phyloP scores from a whole-genome alignment of 2,797 vertebrate species.

The Kryptolebias ocellatus region DNA sequence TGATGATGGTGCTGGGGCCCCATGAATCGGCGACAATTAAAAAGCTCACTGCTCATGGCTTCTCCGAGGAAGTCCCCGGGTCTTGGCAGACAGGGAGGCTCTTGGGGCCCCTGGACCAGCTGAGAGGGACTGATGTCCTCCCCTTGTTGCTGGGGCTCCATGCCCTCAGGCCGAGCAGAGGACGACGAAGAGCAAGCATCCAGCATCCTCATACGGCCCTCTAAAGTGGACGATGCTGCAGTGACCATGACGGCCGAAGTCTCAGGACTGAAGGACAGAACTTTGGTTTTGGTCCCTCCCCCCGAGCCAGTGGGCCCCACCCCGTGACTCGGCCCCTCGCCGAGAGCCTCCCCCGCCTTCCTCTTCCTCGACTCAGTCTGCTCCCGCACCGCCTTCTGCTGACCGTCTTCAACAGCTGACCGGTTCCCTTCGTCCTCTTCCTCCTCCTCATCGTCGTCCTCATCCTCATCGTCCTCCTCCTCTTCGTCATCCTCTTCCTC shows the following conservation, averaged over 20 bases:
- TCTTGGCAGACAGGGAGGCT: conserved; percentile 88
- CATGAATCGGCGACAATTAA: conserved; percentile 96
- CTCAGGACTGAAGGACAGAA: conserved; percentile 86
- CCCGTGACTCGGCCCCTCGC: conserved; percentile 80
- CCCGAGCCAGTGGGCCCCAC: conserved; percentile 75
- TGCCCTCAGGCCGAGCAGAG: conserved; percentile 80
- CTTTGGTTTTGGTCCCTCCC: conserved; percentile 81
- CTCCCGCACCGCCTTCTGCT: conserved; percentile 83
- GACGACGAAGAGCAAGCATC: conserved; percentile 85
- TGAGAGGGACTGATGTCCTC: conserved; percentile 86
- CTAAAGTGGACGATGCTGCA: conserved; percentile 76
- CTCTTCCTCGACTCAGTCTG: conserved; percentile 87
- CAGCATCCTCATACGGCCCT: conserved; percentile 88
- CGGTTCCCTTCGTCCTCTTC: conserved; percentile 84
- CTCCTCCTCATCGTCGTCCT: conserved; percentile 88
- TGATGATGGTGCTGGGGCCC: conserved; percentile 95
- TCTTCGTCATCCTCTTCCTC: conserved; percentile 95
- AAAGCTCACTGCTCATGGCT: conserved; percentile 92
- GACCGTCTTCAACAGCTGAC: conserved; percentile 76
- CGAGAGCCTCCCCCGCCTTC: conserved; percentile 90
- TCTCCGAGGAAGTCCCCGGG: conserved; percentile 94
- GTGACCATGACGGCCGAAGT: conserved; percentile 73
- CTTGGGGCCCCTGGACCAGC: conserved; percentile 87
- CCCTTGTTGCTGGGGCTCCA: conserved; percentile 69
- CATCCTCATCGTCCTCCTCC: conserved; percentile 89